phyloP scores from a whole-genome alignment of 2,113 vertebrate genomes.

The Plecotus auritus region DNA sequence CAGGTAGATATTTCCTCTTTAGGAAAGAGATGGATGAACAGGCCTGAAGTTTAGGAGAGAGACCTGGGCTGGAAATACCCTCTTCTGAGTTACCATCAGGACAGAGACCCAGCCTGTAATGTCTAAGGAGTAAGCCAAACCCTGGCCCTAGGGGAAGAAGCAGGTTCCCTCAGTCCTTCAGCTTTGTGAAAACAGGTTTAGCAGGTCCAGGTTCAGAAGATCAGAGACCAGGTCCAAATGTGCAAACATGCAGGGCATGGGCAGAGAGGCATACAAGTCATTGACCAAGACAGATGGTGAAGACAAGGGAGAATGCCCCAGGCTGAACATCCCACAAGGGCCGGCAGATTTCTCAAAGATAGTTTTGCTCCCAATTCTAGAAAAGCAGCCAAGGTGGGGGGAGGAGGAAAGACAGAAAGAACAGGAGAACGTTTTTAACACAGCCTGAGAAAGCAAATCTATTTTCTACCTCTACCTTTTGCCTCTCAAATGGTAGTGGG shows the following conservation, averaged over 20 bases:
- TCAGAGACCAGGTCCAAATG: conserved; percentile 60
- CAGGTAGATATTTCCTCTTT: background rate
- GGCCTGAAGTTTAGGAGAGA: background rate
- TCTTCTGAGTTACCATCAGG: conserved; percentile 13
- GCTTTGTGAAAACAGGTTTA: conserved; percentile 66
- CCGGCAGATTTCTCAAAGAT: background rate
- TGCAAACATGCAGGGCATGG: conserved; percentile 36
- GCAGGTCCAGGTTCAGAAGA: conserved; percentile 49
- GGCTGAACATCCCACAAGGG: background rate
- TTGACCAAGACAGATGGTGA: background rate
- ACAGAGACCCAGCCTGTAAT: background rate
- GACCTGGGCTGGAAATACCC: background rate
- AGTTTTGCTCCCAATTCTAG: background rate
- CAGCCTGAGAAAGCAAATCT: background rate
- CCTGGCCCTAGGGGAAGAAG: conserved; percentile 55
- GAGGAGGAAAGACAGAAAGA: background rate
- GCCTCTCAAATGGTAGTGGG: background rate
- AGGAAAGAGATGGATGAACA: background rate
- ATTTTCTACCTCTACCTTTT: background rate
- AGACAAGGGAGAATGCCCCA: background rate
- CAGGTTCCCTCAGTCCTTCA: conserved; percentile 46
- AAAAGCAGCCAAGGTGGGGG: background rate
- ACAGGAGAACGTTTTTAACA: background rate
- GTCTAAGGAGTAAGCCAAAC: conserved; percentile 37
- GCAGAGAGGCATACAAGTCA: background rate